A percentile compares a stretch with the other conserved stretches of the same genome.
phyloP scores from a whole-genome alignment of 2,888 invertebrate species.

The Sylvicola cinctus region DNA sequence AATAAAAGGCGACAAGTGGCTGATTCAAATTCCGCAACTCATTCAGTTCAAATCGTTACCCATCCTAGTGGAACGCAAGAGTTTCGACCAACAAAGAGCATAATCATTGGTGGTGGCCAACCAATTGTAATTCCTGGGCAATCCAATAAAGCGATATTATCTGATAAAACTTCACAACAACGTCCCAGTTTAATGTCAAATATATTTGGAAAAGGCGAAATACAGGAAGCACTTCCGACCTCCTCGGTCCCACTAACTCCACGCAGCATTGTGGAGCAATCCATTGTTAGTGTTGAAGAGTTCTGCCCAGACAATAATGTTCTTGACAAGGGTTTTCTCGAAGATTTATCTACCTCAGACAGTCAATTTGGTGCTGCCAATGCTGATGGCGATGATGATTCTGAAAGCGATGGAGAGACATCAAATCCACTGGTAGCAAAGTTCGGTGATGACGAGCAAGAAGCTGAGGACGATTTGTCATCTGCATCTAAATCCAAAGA shows the following conservation, averaged over 20 bases:
- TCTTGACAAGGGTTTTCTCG: slow-evolving; percentile 52
- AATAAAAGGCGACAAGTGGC: slow-evolving; percentile 53
- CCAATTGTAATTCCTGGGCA: slow-evolving; percentile 10
- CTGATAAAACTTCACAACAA: neutral
- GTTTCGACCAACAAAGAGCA: slow-evolving; percentile 7
- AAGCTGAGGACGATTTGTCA: slow-evolving; percentile 13
- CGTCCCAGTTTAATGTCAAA: slow-evolving; percentile 1
- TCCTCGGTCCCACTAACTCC: neutral
- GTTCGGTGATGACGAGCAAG: slow-evolving; percentile 49
- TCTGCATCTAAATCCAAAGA: neutral
- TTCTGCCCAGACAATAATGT: slow-evolving; percentile 55
- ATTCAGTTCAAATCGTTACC: slow-evolving; percentile 19
- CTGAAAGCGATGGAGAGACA: slow-evolving; percentile 37
- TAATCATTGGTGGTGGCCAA: slow-evolving; percentile 11
- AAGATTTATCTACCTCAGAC: slow-evolving; percentile 30
- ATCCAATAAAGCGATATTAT: neutral
- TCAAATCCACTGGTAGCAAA: slow-evolving; percentile 65
- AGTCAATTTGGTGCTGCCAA: neutral
- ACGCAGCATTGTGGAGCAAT: neutral
- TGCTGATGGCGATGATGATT: slow-evolving; percentile 4
- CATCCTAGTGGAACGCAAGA: neutral
- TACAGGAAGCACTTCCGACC: neutral
- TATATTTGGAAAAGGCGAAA: slow-evolving; percentile 3
- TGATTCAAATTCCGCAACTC: slow-evolving; percentile 36
- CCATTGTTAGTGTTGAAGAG: slow-evolving; percentile 39